phyloP scores from a whole-genome alignment of 2,797 vertebrate genomes.

The Cheirogaleus major region DNA sequence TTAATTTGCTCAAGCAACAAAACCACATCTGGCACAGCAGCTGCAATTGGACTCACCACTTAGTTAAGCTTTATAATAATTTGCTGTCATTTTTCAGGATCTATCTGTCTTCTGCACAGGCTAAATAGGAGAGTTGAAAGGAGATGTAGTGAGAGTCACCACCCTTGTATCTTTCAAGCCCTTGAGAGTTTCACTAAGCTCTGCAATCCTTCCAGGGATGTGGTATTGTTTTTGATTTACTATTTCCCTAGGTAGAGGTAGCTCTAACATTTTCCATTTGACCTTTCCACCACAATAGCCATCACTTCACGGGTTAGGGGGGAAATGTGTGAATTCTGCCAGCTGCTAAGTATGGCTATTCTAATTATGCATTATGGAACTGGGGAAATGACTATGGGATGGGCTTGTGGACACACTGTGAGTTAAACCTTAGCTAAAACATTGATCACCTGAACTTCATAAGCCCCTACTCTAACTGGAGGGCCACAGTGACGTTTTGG shows the following conservation, averaged over 20 bases:
- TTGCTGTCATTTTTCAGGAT: background rate
- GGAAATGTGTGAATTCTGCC: background rate
- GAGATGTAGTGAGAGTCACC: background rate
- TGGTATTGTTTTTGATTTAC: background rate
- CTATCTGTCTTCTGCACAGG: background rate
- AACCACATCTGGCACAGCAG: background rate
- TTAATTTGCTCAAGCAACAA: background rate
- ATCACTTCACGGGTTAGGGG: background rate
- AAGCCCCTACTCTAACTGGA: background rate
- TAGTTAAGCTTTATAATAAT: background rate
- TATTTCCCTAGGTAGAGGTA: background rate
- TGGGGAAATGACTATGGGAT: background rate
- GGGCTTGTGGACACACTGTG: background rate
- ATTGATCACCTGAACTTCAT: background rate
- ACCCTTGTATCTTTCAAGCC: background rate
- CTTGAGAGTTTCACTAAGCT: background rate
- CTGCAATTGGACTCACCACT: too few species aligned
- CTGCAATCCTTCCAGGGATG: background rate
- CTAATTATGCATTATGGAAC: background rate
- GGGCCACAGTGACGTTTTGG: background rate
- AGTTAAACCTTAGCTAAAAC: background rate
- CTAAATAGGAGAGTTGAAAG: background rate
- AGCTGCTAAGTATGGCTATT: background rate
- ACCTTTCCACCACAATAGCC: background rate
- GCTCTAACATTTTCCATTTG: background rate